Evolutionary conservation across 2,888 invertebrate genomes (phyloP).

Genomic region (Hyles lineata): DNA sequence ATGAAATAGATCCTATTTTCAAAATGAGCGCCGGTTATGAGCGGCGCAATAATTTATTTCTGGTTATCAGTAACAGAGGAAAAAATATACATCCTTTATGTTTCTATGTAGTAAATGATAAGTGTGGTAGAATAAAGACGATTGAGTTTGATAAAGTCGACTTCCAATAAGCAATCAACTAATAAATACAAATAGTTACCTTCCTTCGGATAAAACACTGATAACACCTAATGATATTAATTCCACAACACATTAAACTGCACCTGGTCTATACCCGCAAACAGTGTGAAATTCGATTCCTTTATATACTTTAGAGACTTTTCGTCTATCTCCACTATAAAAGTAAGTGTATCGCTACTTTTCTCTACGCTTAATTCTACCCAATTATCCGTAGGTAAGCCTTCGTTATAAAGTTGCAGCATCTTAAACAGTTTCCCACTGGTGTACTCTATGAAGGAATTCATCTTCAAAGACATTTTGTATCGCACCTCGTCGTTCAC

Average conservation of each 20-base stretch:
- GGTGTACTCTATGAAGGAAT: constrained; percentile 47
- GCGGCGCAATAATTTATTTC: no score
- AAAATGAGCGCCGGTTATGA: no score
- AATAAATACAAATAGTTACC: background rate
- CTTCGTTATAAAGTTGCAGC: constrained; percentile 57
- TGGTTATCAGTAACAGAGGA: no score
- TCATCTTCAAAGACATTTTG: constrained; percentile 50
- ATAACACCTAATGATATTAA: constrained; percentile 8
- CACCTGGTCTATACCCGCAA: constrained; percentile 61
- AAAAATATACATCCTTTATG: no score
- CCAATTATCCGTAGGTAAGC: constrained; percentile 56
- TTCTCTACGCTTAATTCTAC: constrained; percentile 40
- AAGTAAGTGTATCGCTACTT: constrained; percentile 38
- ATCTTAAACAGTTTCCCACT: constrained; percentile 46
- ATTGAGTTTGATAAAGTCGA: background rate
- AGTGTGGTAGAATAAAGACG: no score
- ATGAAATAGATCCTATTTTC: no score
- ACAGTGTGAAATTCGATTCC: constrained; percentile 50
- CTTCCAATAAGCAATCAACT: background rate
- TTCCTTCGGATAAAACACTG: no score
- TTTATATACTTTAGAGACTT: constrained; percentile 54
- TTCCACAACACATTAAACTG: constrained; percentile 47
- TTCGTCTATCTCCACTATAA: constrained; percentile 52
- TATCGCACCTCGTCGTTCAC: constrained; percentile 30
- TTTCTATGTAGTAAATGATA: no score